A percentile compares a stretch with the other conserved stretches of the same genome.
Conservation (phyloP, 2,888 invertebrate species). For the Omphaloscelis lunosa region DNA sequence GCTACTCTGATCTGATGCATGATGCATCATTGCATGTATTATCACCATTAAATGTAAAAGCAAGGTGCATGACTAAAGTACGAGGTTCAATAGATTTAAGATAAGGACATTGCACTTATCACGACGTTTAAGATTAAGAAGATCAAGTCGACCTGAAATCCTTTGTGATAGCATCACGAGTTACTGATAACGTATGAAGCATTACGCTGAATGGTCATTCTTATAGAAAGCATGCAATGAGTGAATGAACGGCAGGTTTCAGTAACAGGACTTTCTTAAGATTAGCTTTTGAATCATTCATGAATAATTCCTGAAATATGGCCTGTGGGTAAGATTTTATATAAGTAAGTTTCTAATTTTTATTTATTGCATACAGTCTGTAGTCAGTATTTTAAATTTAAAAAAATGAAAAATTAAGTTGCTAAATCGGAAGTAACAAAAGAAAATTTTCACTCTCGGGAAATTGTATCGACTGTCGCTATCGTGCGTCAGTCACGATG, state of each 20-base stretch:
- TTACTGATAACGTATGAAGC: constrained; percentile 28
- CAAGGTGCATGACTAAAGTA: neutral
- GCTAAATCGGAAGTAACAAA: constrained; percentile 11
- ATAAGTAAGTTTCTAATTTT: too few species aligned
- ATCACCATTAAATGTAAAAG: neutral
- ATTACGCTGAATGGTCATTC: neutral
- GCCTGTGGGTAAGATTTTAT: neutral
- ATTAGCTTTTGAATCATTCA: neutral
- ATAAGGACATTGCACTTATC: constrained; percentile 18
- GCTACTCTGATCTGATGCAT: neutral
- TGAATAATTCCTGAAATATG: neutral
- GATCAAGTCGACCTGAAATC: constrained; percentile 32
- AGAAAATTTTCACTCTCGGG: constrained; percentile 41
- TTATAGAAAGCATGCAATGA: constrained; percentile 26
- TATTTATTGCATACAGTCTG: neutral
- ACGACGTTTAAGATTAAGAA: constrained; percentile 14
- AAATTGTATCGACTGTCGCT: constrained; percentile 45
- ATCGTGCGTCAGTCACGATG: constrained; percentile 35
- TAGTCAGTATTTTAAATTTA: neutral
- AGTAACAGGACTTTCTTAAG: neutral
- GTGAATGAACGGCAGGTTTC: constrained; percentile 2
- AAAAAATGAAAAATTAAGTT: neutral
- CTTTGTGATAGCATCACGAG: constrained; percentile 46
- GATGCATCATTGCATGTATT: too few species aligned
- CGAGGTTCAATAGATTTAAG: neutral